Conservation (phyloP, 2,888 invertebrate genomes). For the Drosophila picticornis region DNA sequence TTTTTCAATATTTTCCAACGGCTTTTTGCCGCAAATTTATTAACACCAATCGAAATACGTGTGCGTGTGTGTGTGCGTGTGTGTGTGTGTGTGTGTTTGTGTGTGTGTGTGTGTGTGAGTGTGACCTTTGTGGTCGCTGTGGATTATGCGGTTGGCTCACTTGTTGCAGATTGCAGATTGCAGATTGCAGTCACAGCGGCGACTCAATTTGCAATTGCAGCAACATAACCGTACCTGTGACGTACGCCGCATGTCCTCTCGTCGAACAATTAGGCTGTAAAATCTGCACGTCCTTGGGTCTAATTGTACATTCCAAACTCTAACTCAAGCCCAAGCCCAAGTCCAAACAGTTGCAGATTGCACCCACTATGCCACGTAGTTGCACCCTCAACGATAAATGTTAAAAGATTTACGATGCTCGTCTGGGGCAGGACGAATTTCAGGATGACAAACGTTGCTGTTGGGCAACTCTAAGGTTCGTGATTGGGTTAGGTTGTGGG, state of each 20-base stretch:
- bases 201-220: slow-evolving; percentile 48
- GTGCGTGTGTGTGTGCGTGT: slow-evolving; percentile 5
- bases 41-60: slow-evolving; percentile 65
- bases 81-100: slow-evolving; percentile 15
- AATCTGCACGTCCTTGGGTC: slow-evolving; percentile 44
- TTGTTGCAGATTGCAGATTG: slow-evolving; percentile 69
- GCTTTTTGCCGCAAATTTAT: slow-evolving; percentile 73
- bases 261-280: slow-evolving; percentile 39
- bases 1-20: slow-evolving; percentile 76
- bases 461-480: neutral
- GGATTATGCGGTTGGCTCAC: slow-evolving; percentile 73
- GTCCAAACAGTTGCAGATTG: neutral
- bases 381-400: slow-evolving; percentile 11
- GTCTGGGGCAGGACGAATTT: neutral
- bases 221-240: slow-evolving; percentile 16
- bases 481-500: neutral
- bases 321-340: neutral
- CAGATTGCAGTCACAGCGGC: slow-evolving; percentile 44
- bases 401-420: slow-evolving; percentile 41
- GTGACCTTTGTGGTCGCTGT: slow-evolving; percentile 76
- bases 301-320: slow-evolving; percentile 39
- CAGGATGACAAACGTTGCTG: neutral
- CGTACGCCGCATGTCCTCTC: neutral
- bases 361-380: neutral
- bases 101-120: slow-evolving; percentile 30